Evolutionary conservation across 2,797 vertebrate genomes (phyloP), one percentile per base, ranked within the genome.

Genomic region (Neomorphus geoffroyi): DNA sequence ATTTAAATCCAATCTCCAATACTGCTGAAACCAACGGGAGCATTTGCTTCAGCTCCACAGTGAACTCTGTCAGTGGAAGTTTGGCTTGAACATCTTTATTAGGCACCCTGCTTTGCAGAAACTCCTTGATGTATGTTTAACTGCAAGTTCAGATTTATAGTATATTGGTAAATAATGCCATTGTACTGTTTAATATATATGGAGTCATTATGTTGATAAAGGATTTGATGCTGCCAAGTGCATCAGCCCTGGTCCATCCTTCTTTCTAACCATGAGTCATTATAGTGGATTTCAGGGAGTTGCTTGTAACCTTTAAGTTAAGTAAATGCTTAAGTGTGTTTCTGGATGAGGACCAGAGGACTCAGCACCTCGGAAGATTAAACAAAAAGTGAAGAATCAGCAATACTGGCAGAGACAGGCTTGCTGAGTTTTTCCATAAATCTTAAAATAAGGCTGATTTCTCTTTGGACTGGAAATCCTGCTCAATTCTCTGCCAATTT

Each of bases 321-420:
- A 88, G 39, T 54, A 75, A 88, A 91, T 54, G 28, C 33, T 77
- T 77, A 80, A 89, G 12, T 72, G 18, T 67, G 13, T 89, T 89
- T 80, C 89, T 95, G 79, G 75, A 67, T 82, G 87, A 66, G 45
- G 67, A 69, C 75, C 74, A 93, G 57, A 77, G 37, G 60, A 73
- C 51, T 89, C 62, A 46, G 66, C 39, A 86, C 9, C 30, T 18
- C 66, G n/a, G 22, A 84, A 79, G 24, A 84, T 61, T 69, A 82
- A 89, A 46, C 17, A 33, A 50, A 41, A 75, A 54, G 33, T 61
- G 79, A 67, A 82, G 48, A 60, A 9, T 65, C 41, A 57, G 3
- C 22, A 46, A 32, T 24, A 58, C 37, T 60, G 80, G 11, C 30
- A 80, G 78, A 69, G 46, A 13, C 4, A 53, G 53, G 27, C 13